phyloP scores from a whole-genome alignment of 2,797 vertebrate species.

The Naso thynnoides region DNA sequence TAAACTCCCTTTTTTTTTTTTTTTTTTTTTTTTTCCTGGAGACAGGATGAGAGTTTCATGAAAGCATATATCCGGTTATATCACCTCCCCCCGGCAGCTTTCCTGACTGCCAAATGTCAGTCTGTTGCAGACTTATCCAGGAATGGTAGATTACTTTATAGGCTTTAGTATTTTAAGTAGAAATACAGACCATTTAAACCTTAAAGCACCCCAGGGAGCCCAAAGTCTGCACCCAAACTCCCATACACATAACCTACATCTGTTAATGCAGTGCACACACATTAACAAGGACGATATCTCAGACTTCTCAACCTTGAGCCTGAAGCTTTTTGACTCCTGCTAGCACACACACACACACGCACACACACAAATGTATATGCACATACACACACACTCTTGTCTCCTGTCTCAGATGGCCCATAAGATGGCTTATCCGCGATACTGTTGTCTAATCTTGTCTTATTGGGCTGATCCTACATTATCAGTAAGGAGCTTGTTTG shows the following conservation, averaged over 20 bases:
- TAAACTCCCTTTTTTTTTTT: slow-evolving; percentile 8
- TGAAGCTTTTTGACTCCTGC: not conserved
- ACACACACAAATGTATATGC: slow-evolving; percentile 3
- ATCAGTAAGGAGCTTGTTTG: slow-evolving; percentile 61
- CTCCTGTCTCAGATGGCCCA: slow-evolving; percentile 29
- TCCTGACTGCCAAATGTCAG: slow-evolving; percentile 59
- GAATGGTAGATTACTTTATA: slow-evolving; percentile 33
- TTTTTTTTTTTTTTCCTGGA: too few relatives aligned
- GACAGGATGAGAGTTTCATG: slow-evolving; percentile 31
- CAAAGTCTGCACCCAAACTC: slow-evolving; percentile 20
- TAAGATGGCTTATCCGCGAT: slow-evolving; percentile 49
- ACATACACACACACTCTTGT: not conserved
- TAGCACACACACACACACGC: not conserved
- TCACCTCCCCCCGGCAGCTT: slow-evolving; percentile 28
- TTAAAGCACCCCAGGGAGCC: slow-evolving; percentile 31
- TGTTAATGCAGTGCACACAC: not conserved
- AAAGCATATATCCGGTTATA: slow-evolving; percentile 41
- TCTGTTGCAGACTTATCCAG: slow-evolving; percentile 40
- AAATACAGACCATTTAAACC: slow-evolving; percentile 64
- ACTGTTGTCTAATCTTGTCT: slow-evolving; percentile 56
- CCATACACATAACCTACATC: not conserved
- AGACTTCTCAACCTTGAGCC: not conserved
- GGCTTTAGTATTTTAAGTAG: slow-evolving; percentile 57
- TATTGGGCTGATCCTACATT: slow-evolving; percentile 44
- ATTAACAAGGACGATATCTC: not conserved